A percentile compares a stretch with the other conserved stretches of the same genome.
phyloP scores from a whole-genome alignment of 30 jellyfish, hydroid and myxozoan species.

The Morbakka virulenta region DNA sequence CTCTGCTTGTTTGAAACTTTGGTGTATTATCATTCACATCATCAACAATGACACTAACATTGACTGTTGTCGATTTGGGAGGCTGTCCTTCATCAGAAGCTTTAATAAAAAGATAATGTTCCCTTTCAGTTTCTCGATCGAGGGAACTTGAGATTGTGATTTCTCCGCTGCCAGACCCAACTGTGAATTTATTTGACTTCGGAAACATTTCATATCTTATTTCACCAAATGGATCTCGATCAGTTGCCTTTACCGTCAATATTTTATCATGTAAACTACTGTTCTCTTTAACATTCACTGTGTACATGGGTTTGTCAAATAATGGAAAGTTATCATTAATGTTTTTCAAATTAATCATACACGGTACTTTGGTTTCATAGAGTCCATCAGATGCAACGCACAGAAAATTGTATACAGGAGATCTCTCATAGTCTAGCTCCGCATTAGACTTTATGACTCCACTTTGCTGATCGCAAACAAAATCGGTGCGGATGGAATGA shows the following conservation, averaged over 20 bases:
- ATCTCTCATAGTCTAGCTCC: constrained; percentile 67
- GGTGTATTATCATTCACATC: constrained; percentile 88
- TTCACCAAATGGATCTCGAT: constrained; percentile 78
- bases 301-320: constrained; percentile 39
- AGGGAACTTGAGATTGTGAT: constrained; percentile 51
- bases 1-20: constrained; percentile 29
- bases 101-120: constrained; percentile 41
- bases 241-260: constrained; percentile 78
- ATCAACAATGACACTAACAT: constrained; percentile 26
- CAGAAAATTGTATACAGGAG: constrained; percentile 19
- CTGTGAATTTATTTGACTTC: constrained; percentile 57
- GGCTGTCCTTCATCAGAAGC: constrained; percentile 89
- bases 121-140: constrained; percentile 60
- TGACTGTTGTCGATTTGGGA: constrained; percentile 23
- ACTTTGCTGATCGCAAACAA: constrained; percentile 22
- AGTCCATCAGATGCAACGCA: constrained; percentile 77
- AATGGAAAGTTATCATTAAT: constrained; percentile 80
- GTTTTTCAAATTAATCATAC: constrained; percentile 34
- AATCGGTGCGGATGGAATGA: constrained; percentile 21
- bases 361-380: constrained; percentile 30
- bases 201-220: constrained; percentile 41
- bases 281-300: constrained; percentile 35
- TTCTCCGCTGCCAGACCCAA: constrained; percentile 68
- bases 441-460: constrained; percentile 53
- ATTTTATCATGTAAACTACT: constrained; percentile 30